Evolutionary conservation across 2,113 vertebrate species (phyloP).

Genomic region (Oryzias javanicus): DNA sequence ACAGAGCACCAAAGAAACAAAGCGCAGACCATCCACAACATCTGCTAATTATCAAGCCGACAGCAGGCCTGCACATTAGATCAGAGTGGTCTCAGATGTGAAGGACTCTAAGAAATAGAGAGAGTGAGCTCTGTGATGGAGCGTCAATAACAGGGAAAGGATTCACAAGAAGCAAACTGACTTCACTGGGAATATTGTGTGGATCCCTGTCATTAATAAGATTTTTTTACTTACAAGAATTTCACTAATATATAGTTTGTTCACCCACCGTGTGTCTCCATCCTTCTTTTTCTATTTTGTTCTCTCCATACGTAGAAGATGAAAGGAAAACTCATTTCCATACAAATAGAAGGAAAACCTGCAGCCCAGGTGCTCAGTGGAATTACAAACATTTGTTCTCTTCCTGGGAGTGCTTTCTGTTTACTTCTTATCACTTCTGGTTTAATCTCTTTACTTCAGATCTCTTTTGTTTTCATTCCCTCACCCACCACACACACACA

Average conservation of each 20-base stretch:
- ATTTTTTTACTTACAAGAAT: slow-evolving; percentile 72
- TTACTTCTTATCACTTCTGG: slow-evolving; percentile 68
- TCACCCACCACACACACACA: too few relatives aligned
- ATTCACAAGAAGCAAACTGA: slow-evolving; percentile 52
- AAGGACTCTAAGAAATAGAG: slow-evolving; percentile 55
- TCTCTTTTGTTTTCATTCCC: slow-evolving; percentile 28
- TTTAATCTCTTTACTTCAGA: slow-evolving; percentile 42
- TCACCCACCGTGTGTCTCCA: slow-evolving; percentile 46
- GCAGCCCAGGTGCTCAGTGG: slow-evolving; percentile 74
- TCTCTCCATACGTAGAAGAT: slow-evolving; percentile 57
- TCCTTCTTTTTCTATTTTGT: slow-evolving; percentile 49
- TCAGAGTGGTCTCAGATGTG: slow-evolving; percentile 68
- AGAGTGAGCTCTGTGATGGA: slow-evolving; percentile 22
- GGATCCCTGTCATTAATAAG: slow-evolving; percentile 70
- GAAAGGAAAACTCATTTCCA: slow-evolving; percentile 82
- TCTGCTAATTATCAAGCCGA: slow-evolving; percentile 77
- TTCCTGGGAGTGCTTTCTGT: slow-evolving; percentile 67
- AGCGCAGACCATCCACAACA: slow-evolving; percentile 68
- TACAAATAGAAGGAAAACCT: slow-evolving; percentile 81
- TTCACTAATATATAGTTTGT: slow-evolving; percentile 63
- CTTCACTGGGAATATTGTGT: slow-evolving; percentile 49
- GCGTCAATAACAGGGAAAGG: slow-evolving; percentile 70
- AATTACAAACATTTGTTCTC: slow-evolving; percentile 84
- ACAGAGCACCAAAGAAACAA: slow-evolving; percentile 54
- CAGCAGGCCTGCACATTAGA: slow-evolving; percentile 53